Evolutionary conservation across 2,888 invertebrate genomes (phyloP).

Genomic region (Zele albiditarsus): DNA sequence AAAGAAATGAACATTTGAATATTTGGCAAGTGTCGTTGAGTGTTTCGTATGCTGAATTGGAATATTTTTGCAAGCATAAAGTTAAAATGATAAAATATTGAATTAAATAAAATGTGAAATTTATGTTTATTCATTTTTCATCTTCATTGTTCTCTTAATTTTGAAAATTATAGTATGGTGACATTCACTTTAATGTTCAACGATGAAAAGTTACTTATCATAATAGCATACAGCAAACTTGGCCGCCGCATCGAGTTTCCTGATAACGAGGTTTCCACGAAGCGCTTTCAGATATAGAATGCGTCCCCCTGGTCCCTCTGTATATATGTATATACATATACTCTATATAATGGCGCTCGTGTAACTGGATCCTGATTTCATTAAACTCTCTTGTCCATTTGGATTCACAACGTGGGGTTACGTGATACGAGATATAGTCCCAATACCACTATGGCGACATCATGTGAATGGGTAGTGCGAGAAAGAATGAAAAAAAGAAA

Average conservation of each 20-base stretch:
- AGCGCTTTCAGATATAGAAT: constrained; percentile 33
- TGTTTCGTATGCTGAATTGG: not conserved
- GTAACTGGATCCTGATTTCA: constrained; percentile 50
- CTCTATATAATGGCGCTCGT: constrained; percentile 24
- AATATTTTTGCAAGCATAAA: constrained; percentile 9
- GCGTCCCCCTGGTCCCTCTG: constrained; percentile 3
- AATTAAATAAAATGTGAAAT: not conserved
- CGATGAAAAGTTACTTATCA: constrained; percentile 14
- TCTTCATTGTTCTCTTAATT: no score
- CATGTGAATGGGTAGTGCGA: not conserved
- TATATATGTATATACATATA: not conserved
- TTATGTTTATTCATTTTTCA: not conserved
- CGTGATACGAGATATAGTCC: constrained; percentile 39
- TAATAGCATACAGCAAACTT: constrained; percentile 24
- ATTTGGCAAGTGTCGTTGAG: not conserved
- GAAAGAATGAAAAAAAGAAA: not conserved
- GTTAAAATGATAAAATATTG: not conserved
- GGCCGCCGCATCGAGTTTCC: constrained; percentile 30
- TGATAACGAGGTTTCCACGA: constrained; percentile 29
- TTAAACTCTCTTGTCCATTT: constrained; percentile 52
- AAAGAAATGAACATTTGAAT: constrained; percentile 10
- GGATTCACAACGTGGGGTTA: constrained; percentile 41
- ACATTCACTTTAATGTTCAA: not conserved
- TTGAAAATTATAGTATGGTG: not conserved
- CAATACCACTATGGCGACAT: constrained; percentile 7